These are phyloP conservation scores for Ornithorhynchus anatinus DNA, from an alignment of 2,113 vertebrate genomes.

Conservation along the genomic window DNA sequence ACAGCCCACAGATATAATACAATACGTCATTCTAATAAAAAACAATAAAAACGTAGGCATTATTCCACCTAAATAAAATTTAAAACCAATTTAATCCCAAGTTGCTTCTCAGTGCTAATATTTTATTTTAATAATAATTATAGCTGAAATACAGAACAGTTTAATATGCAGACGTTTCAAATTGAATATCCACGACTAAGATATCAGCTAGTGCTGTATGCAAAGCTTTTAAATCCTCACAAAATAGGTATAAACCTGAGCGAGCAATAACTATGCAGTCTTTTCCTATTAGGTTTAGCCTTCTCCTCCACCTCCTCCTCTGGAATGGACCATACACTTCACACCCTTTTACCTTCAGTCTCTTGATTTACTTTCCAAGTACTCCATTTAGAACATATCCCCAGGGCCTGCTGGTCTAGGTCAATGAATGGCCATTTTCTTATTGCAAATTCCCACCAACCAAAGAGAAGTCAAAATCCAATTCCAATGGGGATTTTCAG, in stretches of 20 bases:
- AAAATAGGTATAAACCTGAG: background rate
- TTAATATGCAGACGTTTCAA: background rate
- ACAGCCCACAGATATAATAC: background rate
- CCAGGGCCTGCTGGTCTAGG: no score
- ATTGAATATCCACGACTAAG: background rate
- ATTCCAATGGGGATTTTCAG: no score
- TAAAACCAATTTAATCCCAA: background rate
- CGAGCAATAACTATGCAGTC: background rate
- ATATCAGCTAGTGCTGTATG: background rate
- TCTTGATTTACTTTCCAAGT: background rate
- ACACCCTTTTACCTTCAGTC: background rate
- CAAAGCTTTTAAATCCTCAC: background rate
- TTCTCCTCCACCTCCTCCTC: fast-evolving
- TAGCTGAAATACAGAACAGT: background rate
- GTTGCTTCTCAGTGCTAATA: background rate
- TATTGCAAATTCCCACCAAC: no score
- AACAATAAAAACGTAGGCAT: background rate
- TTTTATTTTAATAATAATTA: background rate
- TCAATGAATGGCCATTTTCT: no score
- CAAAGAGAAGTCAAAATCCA: no score
- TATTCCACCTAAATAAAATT: background rate
- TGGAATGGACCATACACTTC: background rate
- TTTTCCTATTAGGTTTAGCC: background rate
- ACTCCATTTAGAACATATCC: no score
- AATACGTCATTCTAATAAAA: background rate